Conservation (phyloP, 2,888 invertebrate species). For the Conus canariensis region DNA sequence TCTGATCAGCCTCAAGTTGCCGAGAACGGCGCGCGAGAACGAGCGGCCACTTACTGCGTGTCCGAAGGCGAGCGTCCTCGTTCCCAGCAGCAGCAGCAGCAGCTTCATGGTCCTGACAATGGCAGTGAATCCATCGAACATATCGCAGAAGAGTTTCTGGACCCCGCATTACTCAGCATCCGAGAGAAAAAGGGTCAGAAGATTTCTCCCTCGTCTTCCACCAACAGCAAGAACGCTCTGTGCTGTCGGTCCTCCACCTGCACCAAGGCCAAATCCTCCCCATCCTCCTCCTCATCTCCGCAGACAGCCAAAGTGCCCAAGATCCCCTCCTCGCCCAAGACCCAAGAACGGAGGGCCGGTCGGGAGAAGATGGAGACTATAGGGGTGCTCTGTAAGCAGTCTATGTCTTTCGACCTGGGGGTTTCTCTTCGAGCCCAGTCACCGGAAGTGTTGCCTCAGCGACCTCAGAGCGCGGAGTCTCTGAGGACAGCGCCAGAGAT, state of each 20-base stretch:
- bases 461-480: slow-evolving; percentile 37
- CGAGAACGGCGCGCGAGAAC: slow-evolving; percentile 49
- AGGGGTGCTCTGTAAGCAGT: slow-evolving; percentile 74
- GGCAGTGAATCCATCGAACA: slow-evolving; percentile 37
- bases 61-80: slow-evolving; percentile 33
- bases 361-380: slow-evolving; percentile 72
- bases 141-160: slow-evolving; percentile 41
- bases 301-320: slow-evolving; percentile 23
- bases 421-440: slow-evolving; percentile 61
- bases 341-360: slow-evolving; percentile 48
- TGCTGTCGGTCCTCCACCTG: slow-evolving; percentile 43
- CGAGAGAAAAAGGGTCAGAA: slow-evolving; percentile 27
- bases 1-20: slow-evolving; percentile 26
- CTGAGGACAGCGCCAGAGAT: slow-evolving; percentile 34
- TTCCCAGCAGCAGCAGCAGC: background rate
- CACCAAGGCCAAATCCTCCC: slow-evolving; percentile 41
- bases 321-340: slow-evolving; percentile 42
- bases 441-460: slow-evolving; percentile 46
- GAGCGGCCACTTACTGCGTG: slow-evolving; percentile 59
- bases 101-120: background rate
- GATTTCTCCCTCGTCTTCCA: slow-evolving; percentile 44
- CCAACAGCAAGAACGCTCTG: slow-evolving; percentile 41
- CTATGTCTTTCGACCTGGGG: slow-evolving; percentile 74
- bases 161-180: slow-evolving; percentile 21
- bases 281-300: slow-evolving; percentile 30